These are phyloP conservation scores for Oncopodura yosiiana DNA, from an alignment of 1,140 invertebrate species.

Conservation along the genomic window DNA sequence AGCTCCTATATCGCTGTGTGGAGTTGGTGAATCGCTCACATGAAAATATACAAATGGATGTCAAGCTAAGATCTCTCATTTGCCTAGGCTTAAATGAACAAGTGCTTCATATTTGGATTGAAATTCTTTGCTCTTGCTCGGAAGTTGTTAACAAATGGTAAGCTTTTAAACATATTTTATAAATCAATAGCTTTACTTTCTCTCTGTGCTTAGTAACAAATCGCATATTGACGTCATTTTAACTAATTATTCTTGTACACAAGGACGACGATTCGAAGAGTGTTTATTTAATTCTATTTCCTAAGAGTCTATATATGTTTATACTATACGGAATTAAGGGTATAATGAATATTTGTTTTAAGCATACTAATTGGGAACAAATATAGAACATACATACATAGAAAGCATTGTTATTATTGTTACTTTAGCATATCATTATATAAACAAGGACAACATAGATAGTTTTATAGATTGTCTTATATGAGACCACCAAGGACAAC, in stretches of 20 bases:
- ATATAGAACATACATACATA: too few relatives aligned
- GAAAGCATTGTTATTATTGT: too few relatives aligned
- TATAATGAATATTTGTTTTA: too few relatives aligned
- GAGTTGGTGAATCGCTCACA: slow-evolving; percentile 92
- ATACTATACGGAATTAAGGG: too few relatives aligned
- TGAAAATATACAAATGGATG: slow-evolving; percentile 95
- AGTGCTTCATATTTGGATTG: slow-evolving; percentile 95
- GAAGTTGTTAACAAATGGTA: slow-evolving; percentile 95
- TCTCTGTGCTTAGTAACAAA: neutral
- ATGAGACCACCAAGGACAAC: too few relatives aligned
- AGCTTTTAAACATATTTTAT: slow-evolving; percentile 7
- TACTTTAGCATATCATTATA: too few relatives aligned
- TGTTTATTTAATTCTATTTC: neutral
- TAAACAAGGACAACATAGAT: too few relatives aligned
- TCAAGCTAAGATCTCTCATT: slow-evolving; percentile 86
- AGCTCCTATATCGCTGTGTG: slow-evolving; percentile 86
- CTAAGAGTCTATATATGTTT: too few relatives aligned
- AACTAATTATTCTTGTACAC: too few relatives aligned
- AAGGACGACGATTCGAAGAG: neutral
- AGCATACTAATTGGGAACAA: too few relatives aligned
- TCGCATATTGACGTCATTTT: neutral
- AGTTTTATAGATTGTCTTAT: too few relatives aligned
- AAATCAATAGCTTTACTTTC: neutral
- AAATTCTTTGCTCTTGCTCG: slow-evolving; percentile 92
- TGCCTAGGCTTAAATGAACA: slow-evolving; percentile 93